Evolutionary conservation across 2,797 vertebrate genomes (phyloP).

Genomic region (Balearica regulorum): DNA sequence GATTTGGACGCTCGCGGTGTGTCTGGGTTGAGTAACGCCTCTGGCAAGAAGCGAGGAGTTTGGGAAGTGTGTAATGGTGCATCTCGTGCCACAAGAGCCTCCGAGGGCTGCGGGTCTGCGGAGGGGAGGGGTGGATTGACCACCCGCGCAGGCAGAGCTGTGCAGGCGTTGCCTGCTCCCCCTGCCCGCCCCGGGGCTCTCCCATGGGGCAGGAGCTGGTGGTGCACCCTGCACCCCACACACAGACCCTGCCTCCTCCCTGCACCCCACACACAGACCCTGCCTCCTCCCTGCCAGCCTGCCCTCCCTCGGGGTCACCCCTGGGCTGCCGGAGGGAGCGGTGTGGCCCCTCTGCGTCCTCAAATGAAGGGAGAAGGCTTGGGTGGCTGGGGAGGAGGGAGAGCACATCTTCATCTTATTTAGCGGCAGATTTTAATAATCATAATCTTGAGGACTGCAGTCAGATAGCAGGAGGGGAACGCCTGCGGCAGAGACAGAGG

Average conservation of each 20-base stretch:
- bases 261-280: not conserved
- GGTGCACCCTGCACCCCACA: not conserved
- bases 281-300: not conserved
- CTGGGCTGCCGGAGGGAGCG: accelerated
- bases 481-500: not conserved
- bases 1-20: not conserved
- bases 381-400: not conserved
- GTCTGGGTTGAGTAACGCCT: not conserved
- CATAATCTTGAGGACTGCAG: not conserved
- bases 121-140: not conserved
- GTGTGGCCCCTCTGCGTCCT: not conserved
- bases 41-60: not conserved
- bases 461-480: not conserved
- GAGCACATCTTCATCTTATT: not conserved
- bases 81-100: not conserved
- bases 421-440: not conserved
- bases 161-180: not conserved
- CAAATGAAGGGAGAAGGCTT: not conserved
- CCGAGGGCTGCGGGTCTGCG: not conserved
- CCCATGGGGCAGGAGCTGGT: not conserved
- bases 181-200: accelerated
- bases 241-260: not conserved
- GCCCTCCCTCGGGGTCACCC: not conserved
- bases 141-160: not conserved
- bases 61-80: not conserved